phyloP scores from a whole-genome alignment of 2,888 invertebrate species.

The Tridacna gigas region DNA sequence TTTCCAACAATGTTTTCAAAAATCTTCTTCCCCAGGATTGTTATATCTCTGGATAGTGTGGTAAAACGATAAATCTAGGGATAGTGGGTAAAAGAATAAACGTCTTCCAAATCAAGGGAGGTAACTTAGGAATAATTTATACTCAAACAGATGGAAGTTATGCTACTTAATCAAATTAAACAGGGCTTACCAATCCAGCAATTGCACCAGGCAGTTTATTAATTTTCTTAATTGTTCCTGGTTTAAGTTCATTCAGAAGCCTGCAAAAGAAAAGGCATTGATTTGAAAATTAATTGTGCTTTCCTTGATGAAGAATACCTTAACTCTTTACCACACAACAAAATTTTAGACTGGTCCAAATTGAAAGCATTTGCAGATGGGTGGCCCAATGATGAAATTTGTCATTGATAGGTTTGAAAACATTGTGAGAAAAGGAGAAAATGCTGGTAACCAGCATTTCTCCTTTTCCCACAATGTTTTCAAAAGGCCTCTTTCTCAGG shows the following conservation, averaged over 20 bases:
- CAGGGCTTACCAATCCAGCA: conserved; percentile 82
- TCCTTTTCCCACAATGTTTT: no score
- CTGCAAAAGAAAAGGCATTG: conserved; percentile 64
- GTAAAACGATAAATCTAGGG: not conserved
- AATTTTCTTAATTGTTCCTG: conserved; percentile 81
- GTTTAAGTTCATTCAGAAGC: conserved; percentile 80
- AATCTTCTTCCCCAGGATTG: not conserved
- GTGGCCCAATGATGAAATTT: no score
- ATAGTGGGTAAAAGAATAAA: not conserved
- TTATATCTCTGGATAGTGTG: not conserved
- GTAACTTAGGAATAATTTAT: not conserved
- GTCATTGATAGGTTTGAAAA: no score
- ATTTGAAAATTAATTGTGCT: no score
- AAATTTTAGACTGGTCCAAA: no score
- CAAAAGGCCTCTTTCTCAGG: no score
- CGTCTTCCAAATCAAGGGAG: not conserved
- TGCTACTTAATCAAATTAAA: not conserved
- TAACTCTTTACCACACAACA: no score
- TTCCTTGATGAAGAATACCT: no score
- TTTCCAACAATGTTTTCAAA: not conserved
- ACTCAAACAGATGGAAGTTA: not conserved
- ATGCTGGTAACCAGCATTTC: no score
- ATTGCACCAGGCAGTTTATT: conserved; percentile 83
- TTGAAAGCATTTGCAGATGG: no score
- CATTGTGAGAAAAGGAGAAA: no score